Base-by-base conservation (phyloP, 2,888 invertebrate genomes). In the Papilio elwesi region DNA sequence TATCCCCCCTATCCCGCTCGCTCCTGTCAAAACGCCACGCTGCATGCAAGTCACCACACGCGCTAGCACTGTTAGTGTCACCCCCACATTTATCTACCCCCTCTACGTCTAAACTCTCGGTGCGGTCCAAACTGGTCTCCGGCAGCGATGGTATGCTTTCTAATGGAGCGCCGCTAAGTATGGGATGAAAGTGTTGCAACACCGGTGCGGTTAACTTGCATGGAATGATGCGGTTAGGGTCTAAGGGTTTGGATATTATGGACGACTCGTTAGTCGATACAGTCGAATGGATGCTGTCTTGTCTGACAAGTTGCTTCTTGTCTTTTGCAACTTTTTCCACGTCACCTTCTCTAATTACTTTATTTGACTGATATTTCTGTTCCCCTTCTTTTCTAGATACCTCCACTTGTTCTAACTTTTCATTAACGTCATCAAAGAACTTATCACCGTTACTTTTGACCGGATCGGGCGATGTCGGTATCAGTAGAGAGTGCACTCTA, bases 1-100 rank as follows among this genome's bases (percentile, higher is more conserved):
- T 90, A 67, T 90, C 85, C 67, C 82, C 78, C 80, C 79, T 87
- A 65, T 90, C 91, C 77, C 84, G 84, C 76, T 91, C 91, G 78
- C 80, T 85, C 89, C 91, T 89, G 93, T 86, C 89, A 87, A 87
- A 87, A 92, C 82, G 85, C 88, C 93, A 93, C 92, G 87, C 93
- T 87, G 93, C 93, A 93, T 93, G 93, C 93, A 89, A 90, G 93
- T 93, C 92, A 93, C 85, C 88, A 92, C 93, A 92, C 92, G 92
- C 92, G 89, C 92, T 92, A 90, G 85, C 87, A 80, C 81, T 85
- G 92, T 92, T 92, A 93, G 89, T 87, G 74, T 84, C 82, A 78
- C 79, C 77, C 79, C 68, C 76, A 63, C 68, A 47, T 51, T 62
- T 59, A 64, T 80, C 83, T 73, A 83, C 80, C 73, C 85, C 84